Percentiles rank a stretch among this genome's conserved stretches.
Conservation (phyloP, 2,888 invertebrate genomes). For the Nezara viridula region DNA sequence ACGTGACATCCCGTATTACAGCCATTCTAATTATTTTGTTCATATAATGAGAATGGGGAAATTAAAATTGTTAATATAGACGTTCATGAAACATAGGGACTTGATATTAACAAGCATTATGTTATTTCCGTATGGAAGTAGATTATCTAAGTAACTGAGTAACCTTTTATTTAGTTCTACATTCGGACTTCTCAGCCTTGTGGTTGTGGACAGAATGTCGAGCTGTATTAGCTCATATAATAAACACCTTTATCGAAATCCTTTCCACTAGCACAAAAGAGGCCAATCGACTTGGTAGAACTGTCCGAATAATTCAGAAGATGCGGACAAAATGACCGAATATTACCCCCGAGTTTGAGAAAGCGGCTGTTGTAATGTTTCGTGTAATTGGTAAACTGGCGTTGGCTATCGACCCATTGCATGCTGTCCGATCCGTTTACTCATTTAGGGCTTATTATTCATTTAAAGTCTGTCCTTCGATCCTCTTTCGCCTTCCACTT, state of each 20-base stretch:
- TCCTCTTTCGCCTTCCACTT: neutral
- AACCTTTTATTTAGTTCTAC: too few relatives aligned
- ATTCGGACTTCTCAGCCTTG: too few relatives aligned
- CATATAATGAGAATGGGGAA: too few relatives aligned
- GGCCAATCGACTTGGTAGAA: neutral
- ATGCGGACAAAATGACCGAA: neutral
- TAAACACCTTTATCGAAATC: neutral
- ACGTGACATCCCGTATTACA: too few relatives aligned
- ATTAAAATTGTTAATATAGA: too few relatives aligned
- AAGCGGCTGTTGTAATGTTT: slow-evolving; percentile 14
- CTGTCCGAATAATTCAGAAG: neutral
- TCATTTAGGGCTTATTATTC: slow-evolving; percentile 52
- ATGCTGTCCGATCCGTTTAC: slow-evolving; percentile 21
- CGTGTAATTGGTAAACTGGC: slow-evolving; percentile 30
- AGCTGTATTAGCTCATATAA: too few relatives aligned
- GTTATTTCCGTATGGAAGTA: too few relatives aligned
- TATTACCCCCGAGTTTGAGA: neutral
- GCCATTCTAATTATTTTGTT: too few relatives aligned
- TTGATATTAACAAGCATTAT: too few relatives aligned
- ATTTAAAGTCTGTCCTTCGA: slow-evolving; percentile 18
- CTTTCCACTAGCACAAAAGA: neutral
- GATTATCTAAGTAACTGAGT: too few relatives aligned
- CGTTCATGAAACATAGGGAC: too few relatives aligned
- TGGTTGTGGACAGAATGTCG: too few relatives aligned
- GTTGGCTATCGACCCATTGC: slow-evolving; percentile 36